Evolutionary conservation across 2,113 vertebrate genomes (phyloP), one percentile per base, ranked within the genome.

Genomic region (Gadus macrocephalus): DNA sequence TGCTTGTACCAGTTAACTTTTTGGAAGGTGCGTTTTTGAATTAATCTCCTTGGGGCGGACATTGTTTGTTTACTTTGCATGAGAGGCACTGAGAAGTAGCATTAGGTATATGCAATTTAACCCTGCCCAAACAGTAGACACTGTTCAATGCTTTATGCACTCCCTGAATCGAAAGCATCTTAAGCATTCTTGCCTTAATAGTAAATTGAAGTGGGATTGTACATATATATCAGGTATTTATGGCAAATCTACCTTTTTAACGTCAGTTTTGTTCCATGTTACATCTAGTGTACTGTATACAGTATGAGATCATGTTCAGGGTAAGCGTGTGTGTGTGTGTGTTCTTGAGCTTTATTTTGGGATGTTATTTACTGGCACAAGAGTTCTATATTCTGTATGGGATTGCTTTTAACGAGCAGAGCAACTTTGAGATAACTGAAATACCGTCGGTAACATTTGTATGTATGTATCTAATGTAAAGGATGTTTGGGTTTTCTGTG

Each of bases 201-300:
- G 78, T 84, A 76, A 79, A 83, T 75, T 71, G 25, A 87, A 81
- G 83, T 83, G 71, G 82, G 70, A 78, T 83, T 81, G 74, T 80
- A 59, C 86, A 49, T 49, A 59, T 86, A 80, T 86, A 86, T 87
- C 89, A 89, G 88, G 86, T 90, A 88, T 90, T 90, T 89, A 87
- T 85, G 81, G 77, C 75, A 85, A 85, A 82, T 88, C 88, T 89
- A 89, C 87, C 83, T 88, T 87, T 83, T 78, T 87, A 79, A 82
- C 66, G 82, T 49, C 53, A 68, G 7, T n/a, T 62, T 25, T 58
- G 62, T 76, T 74, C 74, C 76, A 69, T 78, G 84, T 87, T 86
- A 80, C 81, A 83, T 88, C 82, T 77, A 72, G 70, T 83, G 83
- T 84, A 85, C 83, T 87, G 86, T 86, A 76, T 76, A 78, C 56